Percentiles rank a stretch among this genome's conserved stretches.
Evolutionary conservation across 53 echinoderm and acorn worm species (phyloP).

Genomic region (Astropecten irregularis): DNA sequence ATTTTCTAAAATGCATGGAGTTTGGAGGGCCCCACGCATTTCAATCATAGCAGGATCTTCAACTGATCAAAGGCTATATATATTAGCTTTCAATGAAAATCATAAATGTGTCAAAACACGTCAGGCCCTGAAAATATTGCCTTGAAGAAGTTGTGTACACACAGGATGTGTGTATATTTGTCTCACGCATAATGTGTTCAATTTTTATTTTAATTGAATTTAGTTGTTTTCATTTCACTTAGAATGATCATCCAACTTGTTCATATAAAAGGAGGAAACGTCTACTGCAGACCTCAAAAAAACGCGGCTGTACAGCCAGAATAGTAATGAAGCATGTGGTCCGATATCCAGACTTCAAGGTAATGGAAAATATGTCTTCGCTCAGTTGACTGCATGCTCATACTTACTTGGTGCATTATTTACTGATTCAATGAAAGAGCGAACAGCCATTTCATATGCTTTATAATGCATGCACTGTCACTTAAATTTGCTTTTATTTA

Average conservation of each 20-base stretch:
- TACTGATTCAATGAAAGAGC: too few species aligned
- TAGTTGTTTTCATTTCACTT: background rate
- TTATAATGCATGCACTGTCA: background rate
- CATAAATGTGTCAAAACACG: too few species aligned
- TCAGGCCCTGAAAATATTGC: too few species aligned
- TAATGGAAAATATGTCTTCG: background rate
- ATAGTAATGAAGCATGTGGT: conserved; percentile 14
- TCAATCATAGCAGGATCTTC: too few species aligned
- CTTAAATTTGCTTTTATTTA: background rate
- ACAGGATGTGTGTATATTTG: too few species aligned
- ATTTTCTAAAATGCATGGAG: too few species aligned
- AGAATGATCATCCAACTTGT: conserved; percentile 1
- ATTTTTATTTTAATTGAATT: background rate
- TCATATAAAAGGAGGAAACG: background rate
- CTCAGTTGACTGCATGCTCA: background rate
- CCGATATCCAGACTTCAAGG: conserved; percentile 16
- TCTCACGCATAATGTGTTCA: too few species aligned
- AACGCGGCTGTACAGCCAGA: background rate
- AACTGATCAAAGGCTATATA: too few species aligned
- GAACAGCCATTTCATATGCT: background rate
- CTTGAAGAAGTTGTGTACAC: too few species aligned
- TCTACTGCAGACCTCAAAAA: background rate
- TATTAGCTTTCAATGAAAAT: too few species aligned
- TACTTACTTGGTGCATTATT: background rate
- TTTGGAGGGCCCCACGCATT: too few species aligned